Evolutionary conservation across 2,797 vertebrate species (phyloP).

Genomic region (Sciurus vulgaris): DNA sequence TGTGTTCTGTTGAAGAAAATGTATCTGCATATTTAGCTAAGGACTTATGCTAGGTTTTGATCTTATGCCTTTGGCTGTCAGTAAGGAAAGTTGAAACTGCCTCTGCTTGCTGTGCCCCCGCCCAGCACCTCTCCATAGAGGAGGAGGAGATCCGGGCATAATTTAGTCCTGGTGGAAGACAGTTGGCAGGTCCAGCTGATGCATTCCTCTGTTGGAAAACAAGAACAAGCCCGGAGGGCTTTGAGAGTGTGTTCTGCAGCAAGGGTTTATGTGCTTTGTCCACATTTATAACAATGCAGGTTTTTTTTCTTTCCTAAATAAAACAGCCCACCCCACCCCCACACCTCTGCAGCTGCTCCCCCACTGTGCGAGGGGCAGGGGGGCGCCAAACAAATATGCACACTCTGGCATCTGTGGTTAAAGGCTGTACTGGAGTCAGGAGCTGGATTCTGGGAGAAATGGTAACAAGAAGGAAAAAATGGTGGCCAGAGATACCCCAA

Average conservation of each 20-base stretch:
- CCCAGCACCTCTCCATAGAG: neutral
- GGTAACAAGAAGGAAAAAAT: neutral
- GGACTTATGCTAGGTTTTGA: neutral
- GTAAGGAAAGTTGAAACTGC: neutral
- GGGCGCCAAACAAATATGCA: neutral
- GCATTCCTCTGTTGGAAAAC: constrained; percentile 18
- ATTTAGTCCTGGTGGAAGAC: neutral
- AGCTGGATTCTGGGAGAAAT: neutral
- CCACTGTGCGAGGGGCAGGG: too few relatives aligned
- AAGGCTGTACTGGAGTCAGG: neutral
- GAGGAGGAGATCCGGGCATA: neutral
- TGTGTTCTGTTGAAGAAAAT: neutral
- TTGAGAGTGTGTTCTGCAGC: neutral
- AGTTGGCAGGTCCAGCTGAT: neutral
- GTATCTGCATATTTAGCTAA: neutral
- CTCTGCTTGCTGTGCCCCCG: neutral
- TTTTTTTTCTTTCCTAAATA: neutral
- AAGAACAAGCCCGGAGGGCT: neutral
- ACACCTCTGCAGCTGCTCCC: too few relatives aligned
- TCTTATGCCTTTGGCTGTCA: neutral
- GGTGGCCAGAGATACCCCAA: rapidly evolving
- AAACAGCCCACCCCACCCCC: neutral
- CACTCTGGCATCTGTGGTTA: neutral
- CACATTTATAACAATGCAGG: neutral
- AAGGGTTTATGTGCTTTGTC: neutral